These are phyloP conservation scores for Pseudopipra pipra DNA, from an alignment of 2,113 vertebrate species.

Conservation along the genomic window DNA sequence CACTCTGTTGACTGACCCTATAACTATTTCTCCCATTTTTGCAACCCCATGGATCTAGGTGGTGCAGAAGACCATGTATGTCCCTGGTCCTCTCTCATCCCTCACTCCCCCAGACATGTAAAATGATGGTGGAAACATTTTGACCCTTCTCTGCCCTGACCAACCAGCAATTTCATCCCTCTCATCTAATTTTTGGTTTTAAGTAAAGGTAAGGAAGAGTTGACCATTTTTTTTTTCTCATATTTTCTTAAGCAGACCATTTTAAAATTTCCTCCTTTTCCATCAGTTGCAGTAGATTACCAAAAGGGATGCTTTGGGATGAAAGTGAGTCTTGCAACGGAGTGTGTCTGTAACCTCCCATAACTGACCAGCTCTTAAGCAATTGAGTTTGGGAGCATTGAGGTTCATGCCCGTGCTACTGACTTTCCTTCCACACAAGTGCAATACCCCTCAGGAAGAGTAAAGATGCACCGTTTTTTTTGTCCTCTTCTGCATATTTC, in stretches of 20 bases:
- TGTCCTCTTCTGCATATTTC: not conserved
- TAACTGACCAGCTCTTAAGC: not conserved
- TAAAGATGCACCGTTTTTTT: not conserved
- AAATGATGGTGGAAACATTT: not conserved
- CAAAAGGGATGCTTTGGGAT: not conserved
- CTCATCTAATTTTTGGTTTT: not conserved
- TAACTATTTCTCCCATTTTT: not conserved
- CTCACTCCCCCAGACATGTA: not conserved
- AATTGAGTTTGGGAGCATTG: rapidly evolving
- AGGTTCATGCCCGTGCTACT: not conserved
- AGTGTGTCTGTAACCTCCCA: not conserved
- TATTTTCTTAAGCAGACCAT: not conserved
- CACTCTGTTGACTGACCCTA: not conserved
- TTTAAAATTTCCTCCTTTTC: not conserved
- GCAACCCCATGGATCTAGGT: not conserved
- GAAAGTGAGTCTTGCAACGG: not conserved
- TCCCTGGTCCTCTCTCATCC: not conserved
- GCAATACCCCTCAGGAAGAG: not conserved
- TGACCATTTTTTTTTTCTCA: not conserved
- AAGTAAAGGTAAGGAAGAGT: not conserved
- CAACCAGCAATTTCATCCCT: not conserved
- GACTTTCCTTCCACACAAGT: not conserved
- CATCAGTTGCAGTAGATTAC: not conserved
- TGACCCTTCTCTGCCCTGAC: not conserved
- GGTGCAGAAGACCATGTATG: not conserved